Evolutionary conservation across 2,888 invertebrate genomes (phyloP), one percentile per base, ranked within the genome.

Genomic region (Rhingia campestris): DNA sequence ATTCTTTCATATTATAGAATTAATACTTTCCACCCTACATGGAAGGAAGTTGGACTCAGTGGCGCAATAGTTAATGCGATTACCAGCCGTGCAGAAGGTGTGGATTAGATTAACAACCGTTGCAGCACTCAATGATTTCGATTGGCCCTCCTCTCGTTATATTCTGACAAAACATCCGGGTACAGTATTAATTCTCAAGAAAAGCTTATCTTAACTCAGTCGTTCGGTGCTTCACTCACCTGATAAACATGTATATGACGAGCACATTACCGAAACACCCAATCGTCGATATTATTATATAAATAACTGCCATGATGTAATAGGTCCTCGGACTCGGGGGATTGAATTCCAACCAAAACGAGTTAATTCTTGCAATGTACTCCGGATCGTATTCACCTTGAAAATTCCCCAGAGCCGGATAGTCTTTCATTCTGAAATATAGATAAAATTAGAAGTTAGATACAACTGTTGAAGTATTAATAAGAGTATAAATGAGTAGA

Each of bases 201-300:
- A 22, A 22, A 22, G 2, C 22, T 22, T 22, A n/a, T 22, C 2
- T 22, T 22, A 2, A 22, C 2, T 10, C 4, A 22, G n/a, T 6
- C 5, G 2, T n/a, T 9, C 10, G 30, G 10, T 30, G 7, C 22
- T 10, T 49, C 22, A 12, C 93, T 94, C 90, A 95, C 95, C 94
- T 94, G 86, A 93, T 89, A 88, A 95, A 95, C 94, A 96, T 94
- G 88, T 94, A 93, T 76, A 96, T 93, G 30, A 96, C 96, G 32
- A 95, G 92, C 22, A 93, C 91, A 89, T 96, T 96, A 37, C 96
- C 96, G 89, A 93, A 92, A 82, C 94, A 92, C n/a, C 96, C 96
- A 43, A 94, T 90, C 2, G 93, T 90, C 88, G 94, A 92, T 87
- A 96, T 93, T 53, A 95, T 87, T 32, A 93, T 88, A 89, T 96